Percentiles rank a stretch among this genome's conserved stretches.
Conservation (phyloP, 2,888 invertebrate species). For the Agonopterix arenella region DNA sequence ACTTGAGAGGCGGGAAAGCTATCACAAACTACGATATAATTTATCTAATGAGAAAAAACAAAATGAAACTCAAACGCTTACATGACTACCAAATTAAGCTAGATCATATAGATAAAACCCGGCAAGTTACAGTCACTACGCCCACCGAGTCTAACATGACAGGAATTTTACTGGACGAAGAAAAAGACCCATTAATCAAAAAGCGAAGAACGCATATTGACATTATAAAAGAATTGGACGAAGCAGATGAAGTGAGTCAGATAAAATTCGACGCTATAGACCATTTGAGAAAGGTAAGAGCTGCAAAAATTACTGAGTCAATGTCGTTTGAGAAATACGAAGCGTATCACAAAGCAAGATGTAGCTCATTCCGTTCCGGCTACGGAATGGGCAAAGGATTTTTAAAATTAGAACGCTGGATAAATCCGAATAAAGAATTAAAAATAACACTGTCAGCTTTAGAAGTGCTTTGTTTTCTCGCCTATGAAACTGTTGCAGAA, state of each 20-base stretch:
- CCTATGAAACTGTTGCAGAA: conserved; percentile 93
- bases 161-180: conserved; percentile 62
- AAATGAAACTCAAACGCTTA: conserved; percentile 84
- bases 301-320: conserved; percentile 73
- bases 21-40: conserved; percentile 82
- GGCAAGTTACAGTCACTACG: conserved; percentile 27
- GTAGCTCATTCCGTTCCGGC: conserved; percentile 80
- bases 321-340: conserved; percentile 80
- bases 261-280: conserved; percentile 75
- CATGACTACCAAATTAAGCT: conserved; percentile 83
- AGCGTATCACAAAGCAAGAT: conserved; percentile 87
- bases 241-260: conserved; percentile 72
- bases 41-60: conserved; percentile 89
- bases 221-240: conserved; percentile 73
- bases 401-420: conserved; percentile 78
- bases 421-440: conserved; percentile 79
- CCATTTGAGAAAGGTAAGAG: conserved; percentile 76
- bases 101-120: conserved; percentile 59
- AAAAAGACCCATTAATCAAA: conserved; percentile 66
- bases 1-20: conserved; percentile 78
- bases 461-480: conserved; percentile 89
- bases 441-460: conserved; percentile 80
- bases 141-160: conserved; percentile 37
- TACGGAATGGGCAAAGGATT: conserved; percentile 71
- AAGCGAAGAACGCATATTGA: conserved; percentile 64